These are phyloP conservation scores for Orientallactaga sibirica DNA, from an alignment of 2,797 vertebrate species.

Conservation along the genomic window DNA sequence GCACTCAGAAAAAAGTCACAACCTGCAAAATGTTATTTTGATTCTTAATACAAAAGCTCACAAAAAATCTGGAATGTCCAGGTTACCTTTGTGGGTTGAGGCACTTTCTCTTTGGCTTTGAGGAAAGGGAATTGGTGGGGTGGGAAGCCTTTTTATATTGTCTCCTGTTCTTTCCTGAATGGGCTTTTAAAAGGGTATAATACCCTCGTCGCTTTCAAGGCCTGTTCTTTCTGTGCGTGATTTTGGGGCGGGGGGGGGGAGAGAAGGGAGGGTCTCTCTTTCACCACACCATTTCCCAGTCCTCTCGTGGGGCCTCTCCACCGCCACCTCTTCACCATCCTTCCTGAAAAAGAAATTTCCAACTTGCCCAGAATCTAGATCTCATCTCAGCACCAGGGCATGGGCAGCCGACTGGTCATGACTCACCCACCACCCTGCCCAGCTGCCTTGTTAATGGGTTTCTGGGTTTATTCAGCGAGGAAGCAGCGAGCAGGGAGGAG, in stretches of 20 bases:
- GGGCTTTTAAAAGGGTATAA: constrained; percentile 53
- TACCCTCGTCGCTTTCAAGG: constrained; percentile 36
- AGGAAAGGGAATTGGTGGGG: constrained; percentile 40
- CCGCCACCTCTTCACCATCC: background rate
- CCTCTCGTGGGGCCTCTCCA: background rate
- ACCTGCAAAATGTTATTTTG: constrained; percentile 56
- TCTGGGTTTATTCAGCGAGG: background rate
- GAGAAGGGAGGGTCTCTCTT: background rate
- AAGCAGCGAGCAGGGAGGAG: background rate
- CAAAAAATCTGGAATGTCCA: background rate
- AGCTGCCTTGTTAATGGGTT: background rate
- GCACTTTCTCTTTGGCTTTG: background rate
- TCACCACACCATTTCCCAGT: background rate
- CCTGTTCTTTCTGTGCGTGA: background rate
- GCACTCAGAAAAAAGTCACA: constrained; percentile 38
- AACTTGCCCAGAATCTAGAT: background rate
- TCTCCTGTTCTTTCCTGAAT: constrained; percentile 44
- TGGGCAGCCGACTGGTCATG: background rate
- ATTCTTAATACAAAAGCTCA: background rate
- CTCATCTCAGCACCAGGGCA: background rate
- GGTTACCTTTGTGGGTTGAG: background rate
- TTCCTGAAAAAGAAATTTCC: background rate
- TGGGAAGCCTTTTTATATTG: constrained; percentile 51
- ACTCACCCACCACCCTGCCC: background rate
- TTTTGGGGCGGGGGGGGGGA: background rate